phyloP scores from a whole-genome alignment of 2,888 invertebrate species.

The Acholoe squamosa region DNA sequence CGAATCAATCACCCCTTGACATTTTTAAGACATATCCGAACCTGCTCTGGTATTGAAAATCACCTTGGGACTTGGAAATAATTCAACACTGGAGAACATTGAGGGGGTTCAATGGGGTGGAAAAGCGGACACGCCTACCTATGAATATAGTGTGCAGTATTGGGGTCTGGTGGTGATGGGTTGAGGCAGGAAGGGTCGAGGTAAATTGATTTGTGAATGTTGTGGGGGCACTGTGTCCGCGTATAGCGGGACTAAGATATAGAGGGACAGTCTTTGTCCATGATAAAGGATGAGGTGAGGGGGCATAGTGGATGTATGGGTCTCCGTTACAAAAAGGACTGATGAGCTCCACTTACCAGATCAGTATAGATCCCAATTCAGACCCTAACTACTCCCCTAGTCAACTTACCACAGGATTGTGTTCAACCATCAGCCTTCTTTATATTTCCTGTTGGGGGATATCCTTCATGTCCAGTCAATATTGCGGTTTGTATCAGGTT shows the following conservation, averaged over 20 bases:
- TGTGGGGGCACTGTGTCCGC: not conserved
- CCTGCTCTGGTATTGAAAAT: not conserved
- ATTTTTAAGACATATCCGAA: conserved; percentile 7
- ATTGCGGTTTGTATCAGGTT: no score
- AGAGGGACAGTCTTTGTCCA: no score
- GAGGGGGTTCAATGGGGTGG: conserved; percentile 10
- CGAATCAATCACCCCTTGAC: conserved; percentile 1
- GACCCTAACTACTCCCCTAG: no score
- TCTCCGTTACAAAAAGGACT: no score
- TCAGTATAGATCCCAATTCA: no score
- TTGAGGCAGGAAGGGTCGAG: not conserved
- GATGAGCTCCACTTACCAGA: no score
- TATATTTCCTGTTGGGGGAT: no score
- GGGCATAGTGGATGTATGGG: no score
- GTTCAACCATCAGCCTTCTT: no score
- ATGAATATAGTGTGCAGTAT: not conserved
- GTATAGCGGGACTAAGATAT: not conserved
- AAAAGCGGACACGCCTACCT: conserved; percentile 1
- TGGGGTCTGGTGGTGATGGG: not conserved
- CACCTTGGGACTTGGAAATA: conserved; percentile 1
- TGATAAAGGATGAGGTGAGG: no score
- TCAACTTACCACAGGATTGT: no score
- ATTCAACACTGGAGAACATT: not conserved
- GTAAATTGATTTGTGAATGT: conserved; percentile 43
- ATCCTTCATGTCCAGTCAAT: no score